Base-by-base conservation (phyloP, 1,140 invertebrate genomes). In the Notospermus geniculatus region DNA sequence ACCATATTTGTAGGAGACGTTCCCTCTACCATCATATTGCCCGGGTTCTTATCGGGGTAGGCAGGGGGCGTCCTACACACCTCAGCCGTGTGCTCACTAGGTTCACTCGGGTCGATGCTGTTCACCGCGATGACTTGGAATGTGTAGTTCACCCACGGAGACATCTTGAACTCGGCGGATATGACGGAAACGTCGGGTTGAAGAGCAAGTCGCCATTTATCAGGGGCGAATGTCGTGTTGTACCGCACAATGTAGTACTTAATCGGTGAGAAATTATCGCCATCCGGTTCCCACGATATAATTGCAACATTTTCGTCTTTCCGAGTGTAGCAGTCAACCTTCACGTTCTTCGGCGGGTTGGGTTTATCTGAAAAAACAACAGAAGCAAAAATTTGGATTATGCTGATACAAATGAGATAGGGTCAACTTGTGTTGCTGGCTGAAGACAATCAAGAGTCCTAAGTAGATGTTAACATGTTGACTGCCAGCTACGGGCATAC, bases 61-160 rank as follows among this genome's bases (percentile, higher is more conserved):
- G 92, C 91, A 1, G 91, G 87, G 62, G 89, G 87, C 0, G 95
- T 97, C 25, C 88, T 88, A 77, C 97, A 99, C 17, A 89, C 84
- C 22, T 70, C 65, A 7, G 86, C 84, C 15, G 90, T 90, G 81
- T 93, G 87, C 53, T 83, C 62, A 64, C 94, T 97, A 0, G 95
- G 92, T 30, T 86, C 71, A 28, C 95, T 98, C 7, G 87, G 85
- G 0, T 96, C 96, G 70, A 98, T 92, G 81, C 93, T 93, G 81
- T 98, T 98, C 74, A 86, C 87, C 0, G 95, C 94, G 58, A 94
- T 86, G 2, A 98, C 92, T 43, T 95, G 84, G 86, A 97, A 98
- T 0, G 94, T 96, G 72, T 97, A 98, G 80, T 97, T 97, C 0
- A 92, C 87, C 91, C 92, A 96, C 0, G 93, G 92, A 52, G 87